These are phyloP conservation scores for Corythoichthys intestinalis DNA, from an alignment of 2,113 vertebrate genomes.

Conservation along the genomic window DNA sequence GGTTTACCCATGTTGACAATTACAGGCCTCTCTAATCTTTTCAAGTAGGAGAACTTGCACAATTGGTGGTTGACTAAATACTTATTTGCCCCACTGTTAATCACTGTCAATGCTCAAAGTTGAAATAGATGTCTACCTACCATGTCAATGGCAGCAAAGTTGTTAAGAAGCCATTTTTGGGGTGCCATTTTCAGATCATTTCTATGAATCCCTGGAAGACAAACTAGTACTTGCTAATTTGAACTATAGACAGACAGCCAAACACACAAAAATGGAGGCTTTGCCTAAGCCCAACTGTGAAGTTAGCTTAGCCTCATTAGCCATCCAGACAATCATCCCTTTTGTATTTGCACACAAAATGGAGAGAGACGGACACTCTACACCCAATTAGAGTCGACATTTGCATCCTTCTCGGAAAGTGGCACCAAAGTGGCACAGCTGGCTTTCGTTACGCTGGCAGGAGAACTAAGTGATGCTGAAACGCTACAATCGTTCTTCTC, in stretches of 20 bases:
- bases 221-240: no score
- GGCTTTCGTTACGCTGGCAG: constrained; percentile 24
- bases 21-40: no score
- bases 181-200: no score
- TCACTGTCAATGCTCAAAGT: no score
- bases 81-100: no score
- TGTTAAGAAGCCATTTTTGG: no score
- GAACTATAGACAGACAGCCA: not conserved
- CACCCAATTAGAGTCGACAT: constrained; percentile 3
- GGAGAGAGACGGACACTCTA: not conserved
- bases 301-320: not conserved
- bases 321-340: not conserved
- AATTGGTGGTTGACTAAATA: no score
- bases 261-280: not conserved
- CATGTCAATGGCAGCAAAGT: no score
- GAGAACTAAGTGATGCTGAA: constrained; percentile 29
- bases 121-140: no score
- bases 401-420: constrained; percentile 30
- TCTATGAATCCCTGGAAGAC: no score
- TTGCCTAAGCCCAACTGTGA: not conserved
- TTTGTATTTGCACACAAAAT: not conserved
- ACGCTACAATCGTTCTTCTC: constrained; percentile 5
- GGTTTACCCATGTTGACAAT: no score
- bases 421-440: constrained; percentile 24
- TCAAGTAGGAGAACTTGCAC: no score